Base-by-base conservation (phyloP, 2,113 vertebrate genomes). In the Apteryx owenii region DNA sequence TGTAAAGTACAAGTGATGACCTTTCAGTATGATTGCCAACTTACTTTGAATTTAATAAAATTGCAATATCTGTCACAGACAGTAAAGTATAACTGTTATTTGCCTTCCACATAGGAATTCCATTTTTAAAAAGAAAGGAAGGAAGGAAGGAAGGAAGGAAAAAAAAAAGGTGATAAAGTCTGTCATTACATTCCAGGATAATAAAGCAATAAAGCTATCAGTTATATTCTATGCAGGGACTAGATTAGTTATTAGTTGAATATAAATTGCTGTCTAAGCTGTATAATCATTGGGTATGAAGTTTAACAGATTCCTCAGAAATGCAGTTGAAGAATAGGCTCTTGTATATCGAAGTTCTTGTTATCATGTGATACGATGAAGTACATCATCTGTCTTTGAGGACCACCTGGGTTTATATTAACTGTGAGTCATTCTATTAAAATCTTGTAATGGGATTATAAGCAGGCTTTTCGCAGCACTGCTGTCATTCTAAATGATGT, bases 191-290 rank as follows among this genome's bases (percentile, higher is more conserved):
- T 91, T 88, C 48, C 13, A 81, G 58, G 60, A 54, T 83, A 93
- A 72, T 86, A 89, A 85, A 78, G 80, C 22, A 91, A 53, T 70
- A 88, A 90, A 90, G 18, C 76, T 92, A 84, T 94, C 69, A 69
- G 9, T 96, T 90, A 15, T 71, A 73, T 70, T 25, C 26, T 71
- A 1, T 83, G 23, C 61, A 90, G 66, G 22, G 60, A 16, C 19
- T 73, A 31, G 23, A 46, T 89, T 89, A 90, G 38, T 88, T 93
- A 71, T 58, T 46, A 72, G 26, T 53, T 88, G 71, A 90, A n/a
- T 65, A 72, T 80, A 73, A 93, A 93, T 88, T 89, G 70, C 56
- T 90, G 7, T 92, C 81, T 89, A 68, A 95, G 31, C 13, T 75
- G 25, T 62, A 29, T 56, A 79, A 38, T 83, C 25, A 29, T 13